These are phyloP conservation scores for Eira barbara DNA, from an alignment of 2,113 vertebrate species.

Conservation along the genomic window DNA sequence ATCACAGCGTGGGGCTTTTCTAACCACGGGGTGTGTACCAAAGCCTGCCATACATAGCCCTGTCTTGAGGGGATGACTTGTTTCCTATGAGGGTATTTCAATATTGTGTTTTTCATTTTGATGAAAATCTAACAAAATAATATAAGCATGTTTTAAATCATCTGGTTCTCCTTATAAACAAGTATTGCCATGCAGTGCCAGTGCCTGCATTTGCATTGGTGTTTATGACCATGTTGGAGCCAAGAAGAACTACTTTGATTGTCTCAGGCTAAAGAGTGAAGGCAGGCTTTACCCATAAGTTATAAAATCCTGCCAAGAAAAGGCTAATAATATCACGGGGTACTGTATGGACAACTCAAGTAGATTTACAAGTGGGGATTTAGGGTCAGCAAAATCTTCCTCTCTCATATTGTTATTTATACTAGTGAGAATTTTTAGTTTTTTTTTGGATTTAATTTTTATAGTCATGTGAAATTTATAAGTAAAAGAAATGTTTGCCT, in stretches of 20 bases:
- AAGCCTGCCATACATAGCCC: not conserved
- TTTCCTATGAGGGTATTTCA: not conserved
- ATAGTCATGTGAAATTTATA: not conserved
- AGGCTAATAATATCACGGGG: not conserved
- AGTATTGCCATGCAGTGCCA: not conserved
- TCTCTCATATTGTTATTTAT: not conserved
- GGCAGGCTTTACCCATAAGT: not conserved
- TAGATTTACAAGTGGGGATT: not conserved
- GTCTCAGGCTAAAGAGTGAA: not conserved
- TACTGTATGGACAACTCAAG: not conserved
- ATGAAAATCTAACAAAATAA: slow-evolving; percentile 29
- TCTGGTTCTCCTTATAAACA: slow-evolving; percentile 18
- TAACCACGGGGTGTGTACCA: not conserved
- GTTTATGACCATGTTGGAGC: not conserved
- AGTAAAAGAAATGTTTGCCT: slow-evolving; percentile 18
- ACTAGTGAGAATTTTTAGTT: not conserved
- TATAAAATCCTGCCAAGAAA: not conserved
- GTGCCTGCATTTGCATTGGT: not conserved
- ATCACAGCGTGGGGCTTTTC: not conserved
- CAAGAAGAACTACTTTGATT: slow-evolving; percentile 20
- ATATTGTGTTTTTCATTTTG: not conserved
- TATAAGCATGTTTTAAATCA: not conserved
- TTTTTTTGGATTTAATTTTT: not conserved
- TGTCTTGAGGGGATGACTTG: not conserved
- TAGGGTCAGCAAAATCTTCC: not conserved